Base-by-base conservation (phyloP, 2,113 vertebrate species). In the Lepidothrix coronata region DNA sequence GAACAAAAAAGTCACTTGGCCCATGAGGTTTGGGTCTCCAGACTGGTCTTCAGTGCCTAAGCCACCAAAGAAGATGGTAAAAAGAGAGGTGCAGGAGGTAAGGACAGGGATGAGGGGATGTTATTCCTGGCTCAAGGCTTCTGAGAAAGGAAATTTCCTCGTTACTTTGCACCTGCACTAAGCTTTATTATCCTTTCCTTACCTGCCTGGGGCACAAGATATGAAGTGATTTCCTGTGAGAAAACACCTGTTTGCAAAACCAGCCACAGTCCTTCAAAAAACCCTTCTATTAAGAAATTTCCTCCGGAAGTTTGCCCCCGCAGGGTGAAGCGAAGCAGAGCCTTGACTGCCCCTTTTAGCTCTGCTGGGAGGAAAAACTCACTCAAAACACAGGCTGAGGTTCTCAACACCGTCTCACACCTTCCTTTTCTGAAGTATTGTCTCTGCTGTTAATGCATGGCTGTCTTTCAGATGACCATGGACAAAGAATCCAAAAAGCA, bases 21-120 rank as follows among this genome's bases (percentile, higher is more conserved):
- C 98, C 0, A 99, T 98, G 98, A 98, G 96, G 74, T 99, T 99
- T 88, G 98, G 99, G 66, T 93, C 98, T 37, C 98, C 99, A 52
- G 98, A 99, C 41, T 99, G 99, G 99, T 91, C 89, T 57, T 96
- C 85, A 39, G 93, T 99, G 79, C 98, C 98, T 4, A 79, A 65
- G 67, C 88, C 95, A 37, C 83, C 97, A 48, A 98, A 93, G 88
- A 98, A 65, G 92, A 98, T 98, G 21, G 86, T 99, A 44, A 98
- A 92, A 70, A 86, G 96, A 54, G 97, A 99, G 97, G 98, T 99
- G 88, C 76, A 95, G n/a, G 59, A 91, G 30, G 85, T 89, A 39
- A 59, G 66, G 46, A n/a, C 7, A 24, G 28, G 46, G 35, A 7
- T 31, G 9, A 75, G 12, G 37, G 57, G 66, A 17, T 25, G 28